These are phyloP conservation scores for Eupithecia centaureata DNA, from an alignment of 2,888 invertebrate genomes.

Conservation along the genomic window DNA sequence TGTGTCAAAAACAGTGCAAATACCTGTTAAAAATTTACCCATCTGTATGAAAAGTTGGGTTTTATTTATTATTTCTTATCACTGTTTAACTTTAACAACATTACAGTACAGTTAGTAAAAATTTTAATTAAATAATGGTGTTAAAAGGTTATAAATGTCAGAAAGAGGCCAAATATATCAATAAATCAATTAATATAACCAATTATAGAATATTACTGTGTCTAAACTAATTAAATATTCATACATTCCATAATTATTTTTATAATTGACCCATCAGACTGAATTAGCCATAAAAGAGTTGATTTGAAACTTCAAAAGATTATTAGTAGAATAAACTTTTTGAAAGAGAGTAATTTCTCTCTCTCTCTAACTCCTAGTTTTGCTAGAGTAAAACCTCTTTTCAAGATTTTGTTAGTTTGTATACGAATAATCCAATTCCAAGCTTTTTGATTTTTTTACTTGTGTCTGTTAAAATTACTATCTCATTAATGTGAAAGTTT, in stretches of 20 bases:
- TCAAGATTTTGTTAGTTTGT: too few species aligned
- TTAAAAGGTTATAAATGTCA: conserved; percentile 33
- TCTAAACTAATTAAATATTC: conserved; percentile 31
- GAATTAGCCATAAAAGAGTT: neutral
- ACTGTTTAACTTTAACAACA: neutral
- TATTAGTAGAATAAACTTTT: neutral
- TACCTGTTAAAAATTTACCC: too few species aligned
- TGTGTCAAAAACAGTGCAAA: too few species aligned
- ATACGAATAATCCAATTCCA: too few species aligned
- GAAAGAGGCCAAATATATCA: conserved; percentile 3
- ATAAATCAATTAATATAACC: conserved; percentile 39
- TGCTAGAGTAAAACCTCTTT: too few species aligned
- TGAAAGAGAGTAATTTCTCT: neutral
- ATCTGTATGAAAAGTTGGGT: too few species aligned
- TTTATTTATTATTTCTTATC: too few species aligned
- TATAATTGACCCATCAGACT: conserved; percentile 34
- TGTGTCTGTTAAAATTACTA: too few species aligned
- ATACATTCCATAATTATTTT: conserved; percentile 36
- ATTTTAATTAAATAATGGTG: conserved; percentile 16
- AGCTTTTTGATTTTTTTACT: too few species aligned
- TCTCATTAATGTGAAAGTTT: too few species aligned
- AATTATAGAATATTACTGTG: conserved; percentile 33
- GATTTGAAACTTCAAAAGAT: neutral
- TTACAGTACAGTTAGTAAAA: neutral
- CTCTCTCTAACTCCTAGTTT: too few species aligned